Conservation (phyloP, 2,113 vertebrate genomes). For the Galemys pyrenaicus region DNA sequence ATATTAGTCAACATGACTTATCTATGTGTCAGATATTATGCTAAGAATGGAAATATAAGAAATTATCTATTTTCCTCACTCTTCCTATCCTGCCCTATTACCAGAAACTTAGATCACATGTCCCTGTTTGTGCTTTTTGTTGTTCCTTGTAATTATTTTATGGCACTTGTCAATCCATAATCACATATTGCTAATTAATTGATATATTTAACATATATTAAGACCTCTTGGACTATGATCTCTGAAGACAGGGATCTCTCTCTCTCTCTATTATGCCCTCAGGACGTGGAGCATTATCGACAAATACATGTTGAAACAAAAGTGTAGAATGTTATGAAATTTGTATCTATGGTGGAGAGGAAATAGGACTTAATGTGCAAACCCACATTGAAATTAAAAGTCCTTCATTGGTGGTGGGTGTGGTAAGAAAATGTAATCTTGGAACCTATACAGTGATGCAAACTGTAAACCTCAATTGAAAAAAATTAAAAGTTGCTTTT, state of each 20-base stretch:
- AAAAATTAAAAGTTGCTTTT: neutral
- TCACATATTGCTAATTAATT: neutral
- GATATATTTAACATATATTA: neutral
- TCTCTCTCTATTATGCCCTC: neutral
- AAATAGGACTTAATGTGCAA: neutral
- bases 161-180: neutral
- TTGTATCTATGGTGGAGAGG: neutral
- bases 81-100: neutral
- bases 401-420: too few species aligned
- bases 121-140: neutral
- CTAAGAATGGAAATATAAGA: neutral
- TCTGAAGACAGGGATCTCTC: neutral
- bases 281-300: neutral
- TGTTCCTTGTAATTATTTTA: neutral
- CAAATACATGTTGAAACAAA: slow-evolving; percentile 30
- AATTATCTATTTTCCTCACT: neutral
- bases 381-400: neutral
- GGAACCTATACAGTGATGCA: too few species aligned
- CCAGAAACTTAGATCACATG: neutral
- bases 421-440: too few species aligned
- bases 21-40: neutral
- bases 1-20: neutral
- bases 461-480: too few species aligned
- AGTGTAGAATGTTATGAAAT: neutral
- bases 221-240: neutral